These are phyloP conservation scores for Pherbina coryleti DNA, from an alignment of 2,888 invertebrate genomes.

Conservation along the genomic window DNA sequence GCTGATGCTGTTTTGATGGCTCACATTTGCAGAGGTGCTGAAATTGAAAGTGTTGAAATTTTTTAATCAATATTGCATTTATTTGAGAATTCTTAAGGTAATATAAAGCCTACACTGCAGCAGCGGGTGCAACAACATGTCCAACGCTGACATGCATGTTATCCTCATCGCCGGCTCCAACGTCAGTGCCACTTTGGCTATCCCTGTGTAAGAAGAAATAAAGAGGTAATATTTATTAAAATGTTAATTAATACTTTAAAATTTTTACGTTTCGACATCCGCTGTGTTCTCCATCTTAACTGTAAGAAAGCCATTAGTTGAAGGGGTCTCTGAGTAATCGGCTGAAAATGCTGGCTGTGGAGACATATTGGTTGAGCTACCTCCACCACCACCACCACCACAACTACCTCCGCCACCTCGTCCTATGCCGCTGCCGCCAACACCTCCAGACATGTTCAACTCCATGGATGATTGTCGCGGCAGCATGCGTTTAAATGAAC, in stretches of 20 bases:
- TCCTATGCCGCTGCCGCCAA: neutral
- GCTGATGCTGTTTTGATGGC: neutral
- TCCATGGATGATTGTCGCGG: conserved; percentile 46
- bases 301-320: conserved; percentile 52
- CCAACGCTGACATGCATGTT: neutral
- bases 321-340: conserved; percentile 22
- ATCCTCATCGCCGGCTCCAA: neutral
- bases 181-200: conserved; percentile 48
- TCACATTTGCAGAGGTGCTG: neutral
- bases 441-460: conserved; percentile 5
- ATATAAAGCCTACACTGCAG: neutral
- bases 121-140: neutral
- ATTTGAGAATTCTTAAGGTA: neutral
- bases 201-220: conserved; percentile 45
- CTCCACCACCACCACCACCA: neutral
- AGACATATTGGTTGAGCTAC: neutral
- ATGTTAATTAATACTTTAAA: neutral
- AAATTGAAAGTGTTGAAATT: neutral
- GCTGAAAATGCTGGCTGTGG: neutral
- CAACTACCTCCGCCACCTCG: neutral
- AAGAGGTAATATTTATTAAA: neutral
- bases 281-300: conserved; percentile 54
- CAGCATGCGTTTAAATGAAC: conserved; percentile 65
- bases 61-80: neutral
- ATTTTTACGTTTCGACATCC: conserved; percentile 48